Percentiles rank a stretch among this genome's conserved stretches.
Evolutionary conservation across 1,140 invertebrate species (phyloP).

Genomic region (Limonius californicus): DNA sequence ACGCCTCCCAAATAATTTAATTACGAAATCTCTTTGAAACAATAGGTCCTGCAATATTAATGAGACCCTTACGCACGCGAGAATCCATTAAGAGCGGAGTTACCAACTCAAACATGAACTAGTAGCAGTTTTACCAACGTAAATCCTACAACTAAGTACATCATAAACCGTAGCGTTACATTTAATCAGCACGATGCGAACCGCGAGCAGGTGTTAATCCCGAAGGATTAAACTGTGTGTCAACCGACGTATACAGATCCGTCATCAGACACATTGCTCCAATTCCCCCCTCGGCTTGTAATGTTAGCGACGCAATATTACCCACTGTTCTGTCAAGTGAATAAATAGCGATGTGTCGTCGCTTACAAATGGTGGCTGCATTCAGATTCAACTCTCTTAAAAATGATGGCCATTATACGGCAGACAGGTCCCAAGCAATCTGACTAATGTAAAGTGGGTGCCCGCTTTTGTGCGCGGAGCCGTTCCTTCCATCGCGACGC

Average conservation of each 20-base stretch:
- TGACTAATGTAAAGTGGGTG: slow-evolving; percentile 42
- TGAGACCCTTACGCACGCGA: background rate
- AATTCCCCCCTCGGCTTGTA: background rate
- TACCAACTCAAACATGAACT: slow-evolving; percentile 14
- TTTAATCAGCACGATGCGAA: slow-evolving; percentile 14
- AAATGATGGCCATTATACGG: slow-evolving; percentile 44
- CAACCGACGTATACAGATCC: slow-evolving; percentile 13
- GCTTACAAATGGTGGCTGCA: slow-evolving; percentile 42
- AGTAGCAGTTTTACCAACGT: background rate
- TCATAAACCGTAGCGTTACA: slow-evolving; percentile 12
- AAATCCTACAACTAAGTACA: slow-evolving; percentile 14
- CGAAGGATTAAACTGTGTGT: slow-evolving; percentile 15
- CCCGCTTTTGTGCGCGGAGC: slow-evolving; percentile 16
- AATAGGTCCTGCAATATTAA: slow-evolving; percentile 7
- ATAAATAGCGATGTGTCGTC: slow-evolving; percentile 42
- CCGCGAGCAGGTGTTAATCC: slow-evolving; percentile 16
- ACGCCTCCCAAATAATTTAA: background rate
- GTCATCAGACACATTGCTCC: slow-evolving; percentile 1
- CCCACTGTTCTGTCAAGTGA: slow-evolving; percentile 35
- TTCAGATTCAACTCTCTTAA: slow-evolving; percentile 44
- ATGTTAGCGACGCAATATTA: slow-evolving; percentile 18
- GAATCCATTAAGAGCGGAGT: background rate
- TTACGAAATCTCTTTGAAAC: slow-evolving; percentile 7
- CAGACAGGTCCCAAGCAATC: slow-evolving; percentile 43
- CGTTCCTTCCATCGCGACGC: no score